Evolutionary conservation across 2,113 vertebrate genomes (phyloP), one percentile per base, ranked within the genome.

Genomic region (Mustela nigripes): DNA sequence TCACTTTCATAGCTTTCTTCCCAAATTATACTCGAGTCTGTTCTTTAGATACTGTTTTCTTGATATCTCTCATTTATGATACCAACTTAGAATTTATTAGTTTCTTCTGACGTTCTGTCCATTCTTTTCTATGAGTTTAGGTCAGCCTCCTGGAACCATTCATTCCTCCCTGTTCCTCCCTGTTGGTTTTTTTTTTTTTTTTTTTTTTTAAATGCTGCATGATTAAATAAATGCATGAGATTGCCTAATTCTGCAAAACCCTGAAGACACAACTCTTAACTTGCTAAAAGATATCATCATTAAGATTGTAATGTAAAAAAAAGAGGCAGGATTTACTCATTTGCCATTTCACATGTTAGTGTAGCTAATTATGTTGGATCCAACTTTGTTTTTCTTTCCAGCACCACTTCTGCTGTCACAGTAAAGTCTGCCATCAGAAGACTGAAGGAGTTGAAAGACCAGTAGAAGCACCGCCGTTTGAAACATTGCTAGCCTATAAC

Each of bases 381-480:
- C 98, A 71, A 96, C 82, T 98, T 73, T 98, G 48, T 96, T 97
- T 97, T 95, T 91, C 83, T 97, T 98, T 98, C 33, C 98, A 99
- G 99, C 98, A 99, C 99, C 98, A 99, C 99, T 90, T 99, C 99
- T 31, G 99, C 99, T 10, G 99, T 99, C 98, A 99, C 99, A 92
- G 99, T 99, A 84, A 99, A 99, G 98, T 99, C 99, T 45, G 99
- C 99, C 0, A 99, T 99, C 99, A 99, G 99, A 99, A 99, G 99
- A 98, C 99, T 99, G 99, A 99, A 99, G 99, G 99, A 99, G 97
- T 92, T 99, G 99, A 99, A 99, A 98, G 99, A 99, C 99, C 99
- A 99, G 98, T 99, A 99, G 99, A 99, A 96, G 90, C 78, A 5
- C 73, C 74, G 1, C 50, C 22, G 2, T 71, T n/a, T 39, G 60